Conservation (phyloP, 2,113 vertebrate genomes). For the Aldabrachelys gigantea region DNA sequence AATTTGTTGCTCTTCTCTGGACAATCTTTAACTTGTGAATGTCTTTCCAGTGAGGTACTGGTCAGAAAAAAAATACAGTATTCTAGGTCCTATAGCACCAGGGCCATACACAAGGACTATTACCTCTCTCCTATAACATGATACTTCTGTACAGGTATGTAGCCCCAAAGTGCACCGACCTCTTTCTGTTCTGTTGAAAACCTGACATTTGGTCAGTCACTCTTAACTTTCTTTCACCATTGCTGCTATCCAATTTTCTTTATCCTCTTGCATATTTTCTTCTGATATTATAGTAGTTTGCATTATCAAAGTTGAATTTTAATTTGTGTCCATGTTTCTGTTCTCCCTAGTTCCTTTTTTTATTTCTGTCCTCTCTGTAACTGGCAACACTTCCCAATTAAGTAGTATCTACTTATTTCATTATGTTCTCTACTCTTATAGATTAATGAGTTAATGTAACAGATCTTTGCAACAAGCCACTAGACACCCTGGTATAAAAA, state of each 20-base stretch:
- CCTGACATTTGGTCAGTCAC: not conserved
- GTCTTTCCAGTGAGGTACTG: not conserved
- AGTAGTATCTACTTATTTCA: not conserved
- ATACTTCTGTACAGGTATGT: accelerated
- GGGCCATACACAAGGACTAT: not conserved
- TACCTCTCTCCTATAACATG: not conserved
- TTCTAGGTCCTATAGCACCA: not conserved
- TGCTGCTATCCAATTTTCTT: not conserved
- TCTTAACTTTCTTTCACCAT: accelerated
- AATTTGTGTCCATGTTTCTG: too few species aligned
- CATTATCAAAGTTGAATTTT: not conserved
- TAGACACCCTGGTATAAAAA: not conserved
- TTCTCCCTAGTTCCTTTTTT: too few species aligned
- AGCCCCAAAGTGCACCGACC: not conserved
- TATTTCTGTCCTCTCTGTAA: too few species aligned
- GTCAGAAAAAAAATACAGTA: not conserved
- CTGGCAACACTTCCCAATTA: not conserved
- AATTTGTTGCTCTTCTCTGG: not conserved
- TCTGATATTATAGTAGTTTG: not conserved
- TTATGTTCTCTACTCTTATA: not conserved
- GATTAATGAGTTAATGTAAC: not conserved
- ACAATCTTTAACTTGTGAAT: not conserved
- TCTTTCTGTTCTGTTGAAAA: not conserved
- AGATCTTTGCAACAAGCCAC: not conserved
- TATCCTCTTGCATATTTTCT: not conserved